Evolutionary conservation across 2,797 vertebrate genomes (phyloP).

Genomic region (Peromyscus aztecus): DNA sequence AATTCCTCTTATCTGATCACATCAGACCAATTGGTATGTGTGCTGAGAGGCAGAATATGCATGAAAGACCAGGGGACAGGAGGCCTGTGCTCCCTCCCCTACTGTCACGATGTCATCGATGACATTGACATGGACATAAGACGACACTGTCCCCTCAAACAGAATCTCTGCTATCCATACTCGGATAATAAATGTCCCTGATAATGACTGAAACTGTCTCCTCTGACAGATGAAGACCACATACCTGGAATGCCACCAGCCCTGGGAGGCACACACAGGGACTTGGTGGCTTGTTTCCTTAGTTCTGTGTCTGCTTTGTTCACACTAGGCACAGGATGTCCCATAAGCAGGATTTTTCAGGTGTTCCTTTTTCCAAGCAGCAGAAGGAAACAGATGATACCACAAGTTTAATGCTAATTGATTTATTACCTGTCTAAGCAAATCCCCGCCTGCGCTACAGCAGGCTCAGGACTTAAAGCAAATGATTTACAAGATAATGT

Average conservation of each 20-base stretch:
- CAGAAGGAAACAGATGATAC: constrained; percentile 90
- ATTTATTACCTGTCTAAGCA: constrained; percentile 92
- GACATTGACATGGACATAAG: not conserved
- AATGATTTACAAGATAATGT: constrained; percentile 94
- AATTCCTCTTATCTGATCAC: not conserved
- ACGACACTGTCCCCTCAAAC: constrained; percentile 49
- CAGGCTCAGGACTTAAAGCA: constrained; percentile 90
- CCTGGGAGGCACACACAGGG: not conserved
- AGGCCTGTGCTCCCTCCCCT: not conserved
- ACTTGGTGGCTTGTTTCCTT: constrained; percentile 8
- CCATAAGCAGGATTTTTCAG: constrained; percentile 83
- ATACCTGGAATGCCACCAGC: constrained; percentile 31
- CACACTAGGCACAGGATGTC: constrained; percentile 54
- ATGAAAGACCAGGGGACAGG: not conserved
- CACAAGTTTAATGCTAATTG: constrained; percentile 91
- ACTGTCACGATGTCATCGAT: constrained; percentile 37
- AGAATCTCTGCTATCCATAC: constrained; percentile 55
- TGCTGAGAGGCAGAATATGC: not conserved
- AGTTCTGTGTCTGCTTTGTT: constrained; percentile 25
- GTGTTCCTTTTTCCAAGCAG: constrained; percentile 83
- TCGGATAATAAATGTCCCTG: constrained; percentile 68
- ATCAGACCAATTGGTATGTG: not conserved
- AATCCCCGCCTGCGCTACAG: constrained; percentile 87
- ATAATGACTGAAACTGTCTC: constrained; percentile 67
- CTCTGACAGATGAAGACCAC: constrained; percentile 61